A percentile compares a stretch with the other conserved stretches of the same genome.
These are phyloP conservation scores for Morelia viridis DNA, from an alignment of 2,797 vertebrate species.

Conservation along the genomic window DNA sequence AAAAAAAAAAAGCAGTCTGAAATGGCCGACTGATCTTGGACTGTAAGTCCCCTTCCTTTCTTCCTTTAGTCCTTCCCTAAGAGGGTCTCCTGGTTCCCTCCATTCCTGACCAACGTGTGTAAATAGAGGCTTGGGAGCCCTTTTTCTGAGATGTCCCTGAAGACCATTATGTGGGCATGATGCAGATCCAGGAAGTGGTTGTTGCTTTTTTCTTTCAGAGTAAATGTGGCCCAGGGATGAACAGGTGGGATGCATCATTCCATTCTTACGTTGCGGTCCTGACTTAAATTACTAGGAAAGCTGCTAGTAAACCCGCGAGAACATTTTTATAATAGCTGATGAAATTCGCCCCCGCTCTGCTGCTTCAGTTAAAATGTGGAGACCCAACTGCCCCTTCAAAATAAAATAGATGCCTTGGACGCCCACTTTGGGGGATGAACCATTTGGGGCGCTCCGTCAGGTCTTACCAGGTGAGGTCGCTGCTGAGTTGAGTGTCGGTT, in stretches of 20 bases:
- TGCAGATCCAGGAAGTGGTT: background rate
- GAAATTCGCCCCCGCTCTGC: no score
- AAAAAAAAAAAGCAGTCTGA: no score
- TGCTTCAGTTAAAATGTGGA: no score
- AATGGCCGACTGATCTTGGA: no score
- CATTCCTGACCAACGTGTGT: no score
- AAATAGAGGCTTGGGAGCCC: background rate
- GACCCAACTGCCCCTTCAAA: no score
- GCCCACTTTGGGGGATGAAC: background rate
- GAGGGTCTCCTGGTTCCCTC: no score
- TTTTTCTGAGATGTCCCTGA: background rate
- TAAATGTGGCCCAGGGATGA: no score
- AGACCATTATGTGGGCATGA: background rate
- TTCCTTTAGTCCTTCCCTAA: no score
- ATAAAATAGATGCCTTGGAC: background rate
- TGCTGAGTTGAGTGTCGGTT: slow-evolving; percentile 15
- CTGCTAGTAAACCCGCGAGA: background rate
- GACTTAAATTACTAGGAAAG: background rate
- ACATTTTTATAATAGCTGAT: no score
- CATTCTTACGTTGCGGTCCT: background rate
- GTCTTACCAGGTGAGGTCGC: slow-evolving; percentile 56
- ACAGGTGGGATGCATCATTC: no score
- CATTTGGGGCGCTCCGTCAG: background rate
- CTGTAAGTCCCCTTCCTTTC: no score
- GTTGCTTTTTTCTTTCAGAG: background rate